Evolutionary conservation across 2,113 vertebrate species (phyloP).

Genomic region (Thamnaconus septentrionalis): DNA sequence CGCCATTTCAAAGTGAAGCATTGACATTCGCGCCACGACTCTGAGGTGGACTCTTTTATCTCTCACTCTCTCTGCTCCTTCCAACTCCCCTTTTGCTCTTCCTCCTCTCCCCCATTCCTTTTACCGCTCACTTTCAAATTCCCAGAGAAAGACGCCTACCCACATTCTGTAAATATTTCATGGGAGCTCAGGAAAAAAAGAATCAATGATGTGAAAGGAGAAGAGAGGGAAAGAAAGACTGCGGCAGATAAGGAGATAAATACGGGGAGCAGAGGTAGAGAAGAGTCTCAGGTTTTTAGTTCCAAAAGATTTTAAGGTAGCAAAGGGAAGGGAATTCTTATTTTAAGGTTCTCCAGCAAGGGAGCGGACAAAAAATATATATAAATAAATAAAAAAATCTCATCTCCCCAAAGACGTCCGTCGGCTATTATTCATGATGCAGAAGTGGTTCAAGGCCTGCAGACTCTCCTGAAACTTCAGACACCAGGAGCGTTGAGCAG

Average conservation of each 20-base stretch:
- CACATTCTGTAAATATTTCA: constrained; percentile 78
- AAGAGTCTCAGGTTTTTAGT: too few species aligned
- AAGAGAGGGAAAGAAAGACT: constrained; percentile 29
- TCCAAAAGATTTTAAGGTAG: too few species aligned
- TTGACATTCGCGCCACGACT: constrained; percentile 66
- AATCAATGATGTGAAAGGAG: constrained; percentile 71
- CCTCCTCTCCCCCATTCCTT: not conserved
- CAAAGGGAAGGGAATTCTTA: too few species aligned
- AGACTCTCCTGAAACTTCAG: too few species aligned
- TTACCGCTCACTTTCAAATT: constrained; percentile 68
- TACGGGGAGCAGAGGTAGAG: too few species aligned
- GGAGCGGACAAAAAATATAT: too few species aligned
- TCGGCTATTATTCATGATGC: too few species aligned
- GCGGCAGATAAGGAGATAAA: constrained; percentile 41
- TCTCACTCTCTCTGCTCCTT: constrained; percentile 29
- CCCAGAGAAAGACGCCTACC: constrained; percentile 69
- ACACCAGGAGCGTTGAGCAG: too few species aligned
- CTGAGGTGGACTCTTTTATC: constrained; percentile 60
- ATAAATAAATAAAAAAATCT: too few species aligned
- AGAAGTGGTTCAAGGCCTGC: too few species aligned
- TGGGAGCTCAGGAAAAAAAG: constrained; percentile 63
- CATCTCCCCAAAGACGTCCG: too few species aligned
- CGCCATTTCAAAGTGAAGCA: constrained; percentile 59
- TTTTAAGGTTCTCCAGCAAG: too few species aligned
- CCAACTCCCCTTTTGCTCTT: constrained; percentile 21